Conservation (phyloP, 1,140 invertebrate genomes). For the Anoplolepis gracilipes region DNA sequence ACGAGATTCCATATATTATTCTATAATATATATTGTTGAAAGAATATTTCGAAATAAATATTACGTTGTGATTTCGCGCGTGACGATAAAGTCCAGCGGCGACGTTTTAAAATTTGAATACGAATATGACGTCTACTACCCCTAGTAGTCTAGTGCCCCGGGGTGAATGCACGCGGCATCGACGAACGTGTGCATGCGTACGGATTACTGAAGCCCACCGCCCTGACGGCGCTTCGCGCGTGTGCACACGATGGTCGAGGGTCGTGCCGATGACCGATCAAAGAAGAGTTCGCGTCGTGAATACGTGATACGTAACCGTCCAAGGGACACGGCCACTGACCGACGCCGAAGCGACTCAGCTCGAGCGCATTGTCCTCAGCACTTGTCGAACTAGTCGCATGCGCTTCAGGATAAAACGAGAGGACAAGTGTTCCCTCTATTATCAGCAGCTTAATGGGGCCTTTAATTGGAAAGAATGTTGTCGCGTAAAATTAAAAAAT, state of each 20-base stretch:
- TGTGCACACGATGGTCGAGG: constrained; percentile 72
- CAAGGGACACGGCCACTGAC: constrained; percentile 80
- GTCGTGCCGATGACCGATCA: constrained; percentile 84
- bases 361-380: constrained; percentile 78
- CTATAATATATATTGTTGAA: background rate
- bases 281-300: constrained; percentile 80
- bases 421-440: background rate
- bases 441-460: background rate
- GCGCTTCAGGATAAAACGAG: background rate
- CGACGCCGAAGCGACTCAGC: constrained; percentile 70
- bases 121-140: background rate
- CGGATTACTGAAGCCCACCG: constrained; percentile 28
- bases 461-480: background rate
- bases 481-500: background rate
- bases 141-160: background rate
- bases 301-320: constrained; percentile 83
- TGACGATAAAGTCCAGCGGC: background rate
- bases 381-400: constrained; percentile 13
- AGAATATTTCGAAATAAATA: background rate
- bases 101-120: background rate
- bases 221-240: constrained; percentile 22
- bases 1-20: background rate
- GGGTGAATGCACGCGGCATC: constrained; percentile 52
- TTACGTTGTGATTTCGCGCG: background rate
- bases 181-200: constrained; percentile 61